Base-by-base conservation (phyloP, 2,113 vertebrate genomes). In the Rhinolophus sinicus region DNA sequence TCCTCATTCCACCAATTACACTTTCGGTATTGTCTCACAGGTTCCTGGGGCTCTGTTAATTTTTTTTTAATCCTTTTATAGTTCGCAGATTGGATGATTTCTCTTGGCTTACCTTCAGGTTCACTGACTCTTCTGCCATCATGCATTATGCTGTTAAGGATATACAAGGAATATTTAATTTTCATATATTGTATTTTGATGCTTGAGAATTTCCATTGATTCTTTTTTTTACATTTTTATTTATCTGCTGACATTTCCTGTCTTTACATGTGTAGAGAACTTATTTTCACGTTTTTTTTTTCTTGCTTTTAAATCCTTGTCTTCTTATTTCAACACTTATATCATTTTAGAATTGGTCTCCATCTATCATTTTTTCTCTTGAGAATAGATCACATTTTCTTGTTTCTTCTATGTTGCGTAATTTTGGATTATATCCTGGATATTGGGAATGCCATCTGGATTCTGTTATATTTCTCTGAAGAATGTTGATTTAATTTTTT, bases 391-490 rank as follows among this genome's bases (percentile, higher is more conserved):
- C 38, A 47, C 26, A 35, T 81, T 91, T 95, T 88, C 86, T 75
- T 62, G 24, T 54, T 88, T 83, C 60, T 67, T 94, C 67, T 47
- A 7, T 33, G 82, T 81, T 93, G 73, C 58, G 16, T 60, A 44
- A 85, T 81, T 83, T 90, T 72, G 84, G 35, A 87, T 40, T 67
- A 8, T 64, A 33, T 95, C 85, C 78, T 77, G 77, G 78, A 52
- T 88, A 33, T 80, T 50, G 83, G 69, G 89, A 67, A 60, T 58
- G 67, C 47, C 95, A 76, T 89, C 81, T 97, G 88, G 76, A 92
- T 91, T 95, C 92, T 94, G 96, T 88, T 97, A 50, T 67, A 75
- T 91, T 94, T 97, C 95, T 91, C 69, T 73, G 83, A 95, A 96
- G 89, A 91, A 94, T 83, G 80, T 62, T 83, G 33, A 58, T 50